Conservation (phyloP, 1,140 invertebrate species). For the Acromyrmex echinatior region DNA sequence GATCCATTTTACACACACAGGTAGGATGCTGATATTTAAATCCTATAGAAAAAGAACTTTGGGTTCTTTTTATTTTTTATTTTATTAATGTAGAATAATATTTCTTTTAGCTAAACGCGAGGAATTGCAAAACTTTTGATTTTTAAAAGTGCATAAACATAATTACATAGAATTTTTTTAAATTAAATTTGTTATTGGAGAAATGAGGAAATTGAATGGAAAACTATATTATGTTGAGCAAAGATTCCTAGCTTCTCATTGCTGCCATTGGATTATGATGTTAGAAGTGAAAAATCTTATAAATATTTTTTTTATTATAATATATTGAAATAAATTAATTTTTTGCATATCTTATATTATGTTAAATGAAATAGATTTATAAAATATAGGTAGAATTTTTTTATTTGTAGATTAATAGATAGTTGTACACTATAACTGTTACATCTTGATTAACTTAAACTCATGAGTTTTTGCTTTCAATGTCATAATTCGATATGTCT, state of each 20-base stretch:
- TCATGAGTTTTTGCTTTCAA: slow-evolving; percentile 8
- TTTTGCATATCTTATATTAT: neutral
- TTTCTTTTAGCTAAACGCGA: slow-evolving; percentile 5
- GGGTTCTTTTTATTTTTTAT: neutral
- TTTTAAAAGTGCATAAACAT: neutral
- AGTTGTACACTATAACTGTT: neutral
- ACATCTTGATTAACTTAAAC: neutral
- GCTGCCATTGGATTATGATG: slow-evolving; percentile 27
- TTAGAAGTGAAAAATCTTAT: slow-evolving; percentile 17
- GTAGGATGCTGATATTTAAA: neutral
- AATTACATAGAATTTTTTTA: slow-evolving; percentile 21
- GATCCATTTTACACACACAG: neutral
- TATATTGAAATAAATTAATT: slow-evolving; percentile 19
- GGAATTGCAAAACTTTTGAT: neutral
- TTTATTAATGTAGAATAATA: neutral
- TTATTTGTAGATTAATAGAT: slow-evolving; percentile 4
- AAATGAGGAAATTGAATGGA: neutral
- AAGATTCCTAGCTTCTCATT: neutral
- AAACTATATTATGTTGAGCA: neutral
- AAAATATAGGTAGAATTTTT: slow-evolving; percentile 8
- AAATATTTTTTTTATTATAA: neutral
- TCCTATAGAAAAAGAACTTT: neutral
- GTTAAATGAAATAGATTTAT: slow-evolving; percentile 10
- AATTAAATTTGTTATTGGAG: neutral
- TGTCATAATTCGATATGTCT: slow-evolving; percentile 10